These are phyloP conservation scores for Pristionchus exspectatus DNA, from an alignment of 2,888 invertebrate species.

Conservation along the genomic window DNA sequence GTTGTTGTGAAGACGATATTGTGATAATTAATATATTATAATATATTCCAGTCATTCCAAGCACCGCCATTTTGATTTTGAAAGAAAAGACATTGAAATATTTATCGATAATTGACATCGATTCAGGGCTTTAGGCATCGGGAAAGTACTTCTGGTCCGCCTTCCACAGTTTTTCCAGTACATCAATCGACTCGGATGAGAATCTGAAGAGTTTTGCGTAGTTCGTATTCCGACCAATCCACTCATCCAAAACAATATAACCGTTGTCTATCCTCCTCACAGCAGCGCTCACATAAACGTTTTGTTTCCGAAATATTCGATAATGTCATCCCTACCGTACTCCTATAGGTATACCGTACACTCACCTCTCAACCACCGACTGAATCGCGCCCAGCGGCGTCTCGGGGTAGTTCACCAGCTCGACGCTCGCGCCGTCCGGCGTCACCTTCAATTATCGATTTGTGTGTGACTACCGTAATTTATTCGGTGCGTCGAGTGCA, in stretches of 20 bases:
- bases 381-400: constrained; percentile 88
- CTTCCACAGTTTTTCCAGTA: constrained; percentile 64
- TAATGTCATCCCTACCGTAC: neutral
- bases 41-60: too few relatives aligned
- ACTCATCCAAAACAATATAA: too few relatives aligned
- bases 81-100: too few relatives aligned
- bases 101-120: neutral
- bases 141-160: constrained; percentile 64
- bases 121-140: constrained; percentile 38
- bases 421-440: constrained; percentile 79
- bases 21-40: too few relatives aligned
- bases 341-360: too few relatives aligned
- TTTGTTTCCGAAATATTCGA: neutral
- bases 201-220: constrained; percentile 6
- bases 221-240: too few relatives aligned
- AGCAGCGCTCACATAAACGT: neutral
- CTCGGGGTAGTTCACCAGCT: constrained; percentile 87
- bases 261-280: neutral
- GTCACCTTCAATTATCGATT: constrained; percentile 77
- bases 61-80: too few relatives aligned
- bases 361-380: constrained; percentile 91
- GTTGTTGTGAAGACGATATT: too few relatives aligned
- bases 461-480: too few relatives aligned
- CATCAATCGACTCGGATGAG: constrained; percentile 57
- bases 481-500: too few relatives aligned